Percentiles rank a stretch among this genome's conserved stretches.
phyloP scores from a whole-genome alignment of 2,888 invertebrate species.

The Lepidonotus clava region DNA sequence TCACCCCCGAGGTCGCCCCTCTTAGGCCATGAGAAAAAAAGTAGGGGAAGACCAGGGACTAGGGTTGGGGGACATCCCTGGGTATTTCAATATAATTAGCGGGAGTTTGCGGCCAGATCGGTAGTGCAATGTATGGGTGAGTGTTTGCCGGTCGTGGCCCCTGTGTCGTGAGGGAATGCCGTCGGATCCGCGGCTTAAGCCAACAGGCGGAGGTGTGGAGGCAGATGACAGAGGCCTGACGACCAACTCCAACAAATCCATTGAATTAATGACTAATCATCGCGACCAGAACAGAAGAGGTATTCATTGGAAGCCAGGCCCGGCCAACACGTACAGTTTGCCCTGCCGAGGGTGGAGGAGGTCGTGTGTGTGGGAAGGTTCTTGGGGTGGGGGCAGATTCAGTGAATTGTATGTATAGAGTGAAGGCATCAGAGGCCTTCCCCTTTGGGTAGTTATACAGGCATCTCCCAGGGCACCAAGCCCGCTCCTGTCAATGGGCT shows the following conservation, averaged over 20 bases:
- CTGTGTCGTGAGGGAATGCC: background rate
- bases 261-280: slow-evolving; percentile 45
- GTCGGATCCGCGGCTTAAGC: background rate
- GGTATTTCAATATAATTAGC: too few relatives aligned
- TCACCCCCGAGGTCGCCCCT: background rate
- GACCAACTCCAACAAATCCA: slow-evolving; percentile 8
- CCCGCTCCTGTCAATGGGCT: too few relatives aligned
- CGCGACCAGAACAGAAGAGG: background rate
- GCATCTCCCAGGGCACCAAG: too few relatives aligned
- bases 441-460: background rate
- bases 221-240: background rate
- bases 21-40: too few relatives aligned
- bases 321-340: too few relatives aligned
- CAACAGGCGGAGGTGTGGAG: background rate
- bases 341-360: background rate
- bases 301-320: slow-evolving; percentile 1
- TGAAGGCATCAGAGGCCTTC: background rate
- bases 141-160: background rate
- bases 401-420: too few relatives aligned
- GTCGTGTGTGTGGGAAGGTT: background rate
- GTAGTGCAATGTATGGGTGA: too few relatives aligned
- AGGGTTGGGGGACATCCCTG: too few relatives aligned
- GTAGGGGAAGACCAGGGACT: too few relatives aligned
- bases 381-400: too few relatives aligned
- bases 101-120: too few relatives aligned